Evolutionary conservation across 2,797 vertebrate species (phyloP), one percentile per base, ranked within the genome.

Genomic region (Steatocranus sp.): DNA sequence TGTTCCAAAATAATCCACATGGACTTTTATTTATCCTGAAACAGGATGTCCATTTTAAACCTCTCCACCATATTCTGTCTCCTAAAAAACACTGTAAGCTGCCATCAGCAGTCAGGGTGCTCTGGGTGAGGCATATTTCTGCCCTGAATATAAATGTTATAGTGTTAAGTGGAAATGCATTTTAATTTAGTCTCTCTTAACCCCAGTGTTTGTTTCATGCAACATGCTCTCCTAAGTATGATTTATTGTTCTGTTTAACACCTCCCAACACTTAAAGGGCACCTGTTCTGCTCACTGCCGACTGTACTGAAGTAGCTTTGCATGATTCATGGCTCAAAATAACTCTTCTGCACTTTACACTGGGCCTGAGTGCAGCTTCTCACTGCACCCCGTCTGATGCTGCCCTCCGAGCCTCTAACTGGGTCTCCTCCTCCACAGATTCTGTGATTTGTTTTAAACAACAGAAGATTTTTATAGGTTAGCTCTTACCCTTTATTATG

Each of bases 81-180:
- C 11, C 34, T 38, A 5, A 34, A 58, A 63, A 36, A 5, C 3
- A 0, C 58, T 5, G 32, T 63, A 3, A 63, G 7, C 58, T 38
- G 25, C n/a, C 34, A 36, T 20, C 34, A 6, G 34, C 58, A 36
- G 32, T 36, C 32, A 5, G 18, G 20, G 0, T 36, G 58, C 32
- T 36, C 18, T 63, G 18, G 17, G 1, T 61, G 32, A 36, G 18
- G 32, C 32, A 1, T 36, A 63, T 63, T 63, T 61, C 56, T 61
- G 11, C 58, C 58, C 58, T 36, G 32, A 61, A 36, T 61, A 61
- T 1, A 61, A 61, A 61, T 61, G 17, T 4, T 12, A 8, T 53
- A 11, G 2, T 14, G 4, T 7, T 53, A 17, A 9, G 3, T 17
- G 18, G 58, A 12, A 32, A 63, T 0, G 1, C 32, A 63, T 36